phyloP scores from a whole-genome alignment of 1,140 invertebrate genomes.

The Steinernema khuongi region DNA sequence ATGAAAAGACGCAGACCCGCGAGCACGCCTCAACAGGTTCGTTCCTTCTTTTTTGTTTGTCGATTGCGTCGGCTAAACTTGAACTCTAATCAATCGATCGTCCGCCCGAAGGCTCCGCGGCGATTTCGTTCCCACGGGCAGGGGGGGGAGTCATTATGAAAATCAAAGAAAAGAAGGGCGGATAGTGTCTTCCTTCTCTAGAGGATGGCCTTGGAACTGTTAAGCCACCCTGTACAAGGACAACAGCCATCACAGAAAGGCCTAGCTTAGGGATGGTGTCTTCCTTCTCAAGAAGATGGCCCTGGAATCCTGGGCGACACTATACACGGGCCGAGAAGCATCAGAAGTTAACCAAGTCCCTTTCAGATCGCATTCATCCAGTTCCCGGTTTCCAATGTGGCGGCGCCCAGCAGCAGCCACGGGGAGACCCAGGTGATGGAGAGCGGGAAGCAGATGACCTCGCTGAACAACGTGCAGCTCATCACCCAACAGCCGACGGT shows the following conservation, averaged over 20 bases:
- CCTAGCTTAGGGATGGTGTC: too few species aligned
- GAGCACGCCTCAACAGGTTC: constrained; percentile 1
- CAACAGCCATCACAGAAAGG: too few species aligned
- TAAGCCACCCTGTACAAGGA: too few species aligned
- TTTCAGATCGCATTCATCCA: constrained; percentile 25
- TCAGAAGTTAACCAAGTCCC: not conserved
- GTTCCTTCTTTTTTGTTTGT: constrained; percentile 4
- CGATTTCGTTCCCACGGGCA: constrained; percentile 1
- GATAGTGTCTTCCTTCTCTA: too few species aligned
- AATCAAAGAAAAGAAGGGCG: too few species aligned
- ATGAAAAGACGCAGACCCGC: too few species aligned
- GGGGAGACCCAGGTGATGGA: not conserved
- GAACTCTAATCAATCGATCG: constrained; percentile 13
- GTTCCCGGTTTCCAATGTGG: constrained; percentile 15
- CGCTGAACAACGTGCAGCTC: constrained; percentile 25
- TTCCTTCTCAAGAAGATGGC: too few species aligned
- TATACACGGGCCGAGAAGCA: too few species aligned
- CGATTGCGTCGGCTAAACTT: not conserved
- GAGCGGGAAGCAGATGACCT: constrained; percentile 24
- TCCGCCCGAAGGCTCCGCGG: not conserved
- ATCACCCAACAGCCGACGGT: not conserved
- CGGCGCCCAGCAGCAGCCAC: constrained; percentile 2
- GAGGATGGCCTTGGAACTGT: too few species aligned
- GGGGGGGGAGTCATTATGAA: too few species aligned
- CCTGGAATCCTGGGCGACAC: too few species aligned